Evolutionary conservation across 2,797 vertebrate genomes (phyloP).

Genomic region (Furcifer pardalis): DNA sequence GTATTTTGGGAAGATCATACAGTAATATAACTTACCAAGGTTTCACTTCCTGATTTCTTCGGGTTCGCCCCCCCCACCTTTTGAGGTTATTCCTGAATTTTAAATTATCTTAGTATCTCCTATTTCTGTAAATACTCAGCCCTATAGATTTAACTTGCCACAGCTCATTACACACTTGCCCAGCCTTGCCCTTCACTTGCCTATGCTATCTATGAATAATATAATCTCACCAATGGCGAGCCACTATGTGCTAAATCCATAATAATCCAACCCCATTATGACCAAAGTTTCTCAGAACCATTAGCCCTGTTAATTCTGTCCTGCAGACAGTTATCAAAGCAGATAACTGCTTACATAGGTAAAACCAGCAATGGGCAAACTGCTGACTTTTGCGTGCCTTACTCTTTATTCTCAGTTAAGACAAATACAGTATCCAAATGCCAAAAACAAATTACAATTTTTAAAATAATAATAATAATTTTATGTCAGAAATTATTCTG

Average conservation of each 20-base stretch:
- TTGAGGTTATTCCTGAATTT: background rate
- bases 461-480: too few relatives aligned
- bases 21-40: background rate
- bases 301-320: background rate
- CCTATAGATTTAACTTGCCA: background rate
- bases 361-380: background rate
- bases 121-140: background rate
- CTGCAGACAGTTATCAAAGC: background rate
- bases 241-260: background rate
- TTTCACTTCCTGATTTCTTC: background rate
- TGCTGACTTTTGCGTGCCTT: too few relatives aligned
- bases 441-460: background rate
- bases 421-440: background rate
- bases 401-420: background rate
- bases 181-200: background rate
- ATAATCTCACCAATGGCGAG: background rate
- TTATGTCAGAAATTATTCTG: too few relatives aligned
- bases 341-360: too few relatives aligned
- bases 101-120: background rate
- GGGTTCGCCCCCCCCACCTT: background rate
- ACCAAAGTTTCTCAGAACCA: background rate
- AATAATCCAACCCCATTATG: conserved; percentile 1
- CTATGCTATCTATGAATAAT: too few relatives aligned
- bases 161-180: background rate
- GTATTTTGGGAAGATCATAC: background rate